Base-by-base conservation (phyloP, 1,140 invertebrate genomes). In the Lepidostoma basale region DNA sequence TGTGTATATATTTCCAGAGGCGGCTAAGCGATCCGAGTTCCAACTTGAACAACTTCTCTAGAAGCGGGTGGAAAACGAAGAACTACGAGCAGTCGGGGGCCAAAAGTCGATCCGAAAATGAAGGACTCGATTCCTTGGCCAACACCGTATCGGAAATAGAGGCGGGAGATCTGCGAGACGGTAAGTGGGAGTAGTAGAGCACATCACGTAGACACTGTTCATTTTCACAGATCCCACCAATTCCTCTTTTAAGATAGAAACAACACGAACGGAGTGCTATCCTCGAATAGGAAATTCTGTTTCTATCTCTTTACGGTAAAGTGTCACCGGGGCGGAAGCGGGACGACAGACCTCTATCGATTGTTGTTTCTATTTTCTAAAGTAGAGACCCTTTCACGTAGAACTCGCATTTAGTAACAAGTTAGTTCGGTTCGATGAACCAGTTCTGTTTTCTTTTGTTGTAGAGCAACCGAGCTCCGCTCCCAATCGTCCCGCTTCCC, bases 11-110 rank as follows among this genome's bases (percentile, higher is more conserved):
- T 18, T 78, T 76, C 1, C 92, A 97, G 82, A 86, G 96, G 54
- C 87, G 95, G 39, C 86, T 97, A 70, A 97, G 95, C 77, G 96
- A 98, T 83, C 95, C 96, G 2, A 96, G 94, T 79, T 90, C 93
- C 12, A 96, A 96, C 81, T 82, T 97, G n/a, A 92, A 94, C 76
- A 93, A 92, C 75, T 96, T 92, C 76, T 89, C 93, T 8, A 87
- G 93, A 28, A 91, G 92, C 64, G 90, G 90, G 0, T 93, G 91
- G 90, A 88, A 88, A 74, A 88, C 89, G 1, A 88, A 87, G 73
- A 84, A 80, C 54, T 83, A 76, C 0, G 85, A 83, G 49, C 79
- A 82, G 8, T 76, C 78, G 30, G 81, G 78, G 6, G 78, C 81
- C 73, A 94, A 94, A 79, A 92, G 94, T 40, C 88, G 94, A 69